Conservation (phyloP, 1,140 invertebrate species). For the Rhynchophorus ferrugineus region DNA sequence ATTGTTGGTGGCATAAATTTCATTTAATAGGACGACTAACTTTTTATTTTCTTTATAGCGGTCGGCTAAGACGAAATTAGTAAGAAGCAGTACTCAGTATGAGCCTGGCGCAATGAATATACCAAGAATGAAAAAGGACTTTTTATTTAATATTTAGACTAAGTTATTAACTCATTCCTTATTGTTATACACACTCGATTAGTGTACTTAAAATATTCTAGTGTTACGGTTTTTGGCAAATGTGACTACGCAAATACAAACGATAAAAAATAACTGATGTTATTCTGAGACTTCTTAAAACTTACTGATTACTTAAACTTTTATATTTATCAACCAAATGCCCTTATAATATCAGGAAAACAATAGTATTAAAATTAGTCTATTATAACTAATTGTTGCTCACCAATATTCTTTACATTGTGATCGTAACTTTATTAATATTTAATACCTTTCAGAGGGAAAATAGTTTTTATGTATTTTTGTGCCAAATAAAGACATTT, state of each 20-base stretch:
- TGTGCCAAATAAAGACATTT: slow-evolving; percentile 16
- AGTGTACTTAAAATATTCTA: neutral
- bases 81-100: slow-evolving; percentile 39
- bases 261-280: no score
- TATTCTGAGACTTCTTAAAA: no score
- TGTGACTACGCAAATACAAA: neutral
- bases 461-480: slow-evolving; percentile 2
- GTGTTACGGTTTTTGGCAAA: neutral
- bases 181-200: neutral
- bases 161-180: slow-evolving; percentile 17
- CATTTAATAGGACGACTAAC: no score
- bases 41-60: slow-evolving; percentile 35
- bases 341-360: slow-evolving; percentile 7
- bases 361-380: slow-evolving; percentile 5
- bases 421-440: slow-evolving; percentile 16
- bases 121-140: slow-evolving; percentile 33
- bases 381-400: slow-evolving; percentile 6
- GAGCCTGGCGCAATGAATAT: slow-evolving; percentile 36
- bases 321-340: slow-evolving; percentile 13
- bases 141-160: slow-evolving; percentile 21
- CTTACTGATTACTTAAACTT: no score
- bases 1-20: no score
- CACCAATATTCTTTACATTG: slow-evolving; percentile 9
- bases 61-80: slow-evolving; percentile 35
- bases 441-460: slow-evolving; percentile 2